Conservation (phyloP, 2,113 vertebrate genomes). For the Pygoscelis antarcticus region DNA sequence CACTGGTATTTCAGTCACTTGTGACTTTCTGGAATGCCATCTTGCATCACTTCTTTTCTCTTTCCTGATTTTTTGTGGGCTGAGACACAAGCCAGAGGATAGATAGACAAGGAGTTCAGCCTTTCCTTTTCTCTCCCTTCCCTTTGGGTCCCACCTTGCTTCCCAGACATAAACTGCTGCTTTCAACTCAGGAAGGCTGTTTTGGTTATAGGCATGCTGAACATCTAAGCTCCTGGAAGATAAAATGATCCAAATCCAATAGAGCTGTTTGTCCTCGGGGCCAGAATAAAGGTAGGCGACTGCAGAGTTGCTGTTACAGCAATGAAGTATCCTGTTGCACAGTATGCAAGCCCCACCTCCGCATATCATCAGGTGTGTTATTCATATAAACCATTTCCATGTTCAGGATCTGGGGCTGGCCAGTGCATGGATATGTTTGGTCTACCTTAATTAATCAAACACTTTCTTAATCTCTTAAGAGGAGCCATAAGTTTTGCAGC, state of each 20-base stretch:
- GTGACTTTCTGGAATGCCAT: background rate
- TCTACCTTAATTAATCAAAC: background rate
- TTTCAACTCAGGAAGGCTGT: background rate
- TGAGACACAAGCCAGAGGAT: background rate
- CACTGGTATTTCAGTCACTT: background rate
- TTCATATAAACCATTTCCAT: background rate
- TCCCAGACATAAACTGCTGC: background rate
- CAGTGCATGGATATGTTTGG: background rate
- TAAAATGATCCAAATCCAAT: background rate
- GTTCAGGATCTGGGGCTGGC: background rate
- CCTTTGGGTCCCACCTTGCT: background rate
- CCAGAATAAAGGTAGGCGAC: background rate
- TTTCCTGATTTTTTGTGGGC: background rate
- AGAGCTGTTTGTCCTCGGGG: background rate
- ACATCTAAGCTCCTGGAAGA: background rate
- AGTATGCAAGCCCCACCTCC: background rate
- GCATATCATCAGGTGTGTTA: background rate
- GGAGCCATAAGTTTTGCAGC: background rate
- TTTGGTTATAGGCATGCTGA: background rate
- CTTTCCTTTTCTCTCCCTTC: background rate
- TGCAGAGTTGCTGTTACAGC: background rate
- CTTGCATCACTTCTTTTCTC: background rate
- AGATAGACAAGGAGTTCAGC: background rate
- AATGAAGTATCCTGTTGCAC: background rate
- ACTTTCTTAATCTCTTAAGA: background rate